Conservation (phyloP, 2,113 vertebrate genomes). For the Elanus axillaris region DNA sequence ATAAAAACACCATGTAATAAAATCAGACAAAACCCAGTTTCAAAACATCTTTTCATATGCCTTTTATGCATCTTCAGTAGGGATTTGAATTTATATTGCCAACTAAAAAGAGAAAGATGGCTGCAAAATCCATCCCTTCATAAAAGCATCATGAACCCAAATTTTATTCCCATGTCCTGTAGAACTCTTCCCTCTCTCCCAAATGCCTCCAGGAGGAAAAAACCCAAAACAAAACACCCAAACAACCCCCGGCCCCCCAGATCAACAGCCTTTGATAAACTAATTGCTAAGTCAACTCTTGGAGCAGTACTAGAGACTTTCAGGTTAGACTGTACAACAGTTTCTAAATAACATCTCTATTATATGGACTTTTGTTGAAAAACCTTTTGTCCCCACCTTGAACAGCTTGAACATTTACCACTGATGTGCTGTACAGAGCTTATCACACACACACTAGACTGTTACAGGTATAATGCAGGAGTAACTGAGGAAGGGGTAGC, state of each 20-base stretch:
- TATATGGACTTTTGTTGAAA: background rate
- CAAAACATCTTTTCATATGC: background rate
- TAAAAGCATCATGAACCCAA: background rate
- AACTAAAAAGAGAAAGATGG: background rate
- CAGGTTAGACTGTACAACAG: background rate
- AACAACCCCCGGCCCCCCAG: background rate
- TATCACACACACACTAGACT: accelerated
- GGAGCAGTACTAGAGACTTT: background rate
- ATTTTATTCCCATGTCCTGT: background rate
- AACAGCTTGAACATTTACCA: background rate
- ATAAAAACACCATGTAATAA: background rate
- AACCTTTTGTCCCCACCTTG: background rate
- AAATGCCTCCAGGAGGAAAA: background rate
- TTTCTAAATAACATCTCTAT: background rate
- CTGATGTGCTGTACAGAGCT: background rate
- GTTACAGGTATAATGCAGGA: accelerated
- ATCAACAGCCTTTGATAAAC: background rate
- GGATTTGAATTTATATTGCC: background rate
- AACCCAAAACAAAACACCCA: too few species aligned
- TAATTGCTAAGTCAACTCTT: background rate
- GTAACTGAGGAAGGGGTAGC: background rate
- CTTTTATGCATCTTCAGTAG: background rate
- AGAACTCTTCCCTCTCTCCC: background rate
- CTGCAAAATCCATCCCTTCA: background rate
- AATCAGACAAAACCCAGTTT: background rate